Base-by-base conservation (phyloP, 1,140 invertebrate species). In the Cydia splendana region DNA sequence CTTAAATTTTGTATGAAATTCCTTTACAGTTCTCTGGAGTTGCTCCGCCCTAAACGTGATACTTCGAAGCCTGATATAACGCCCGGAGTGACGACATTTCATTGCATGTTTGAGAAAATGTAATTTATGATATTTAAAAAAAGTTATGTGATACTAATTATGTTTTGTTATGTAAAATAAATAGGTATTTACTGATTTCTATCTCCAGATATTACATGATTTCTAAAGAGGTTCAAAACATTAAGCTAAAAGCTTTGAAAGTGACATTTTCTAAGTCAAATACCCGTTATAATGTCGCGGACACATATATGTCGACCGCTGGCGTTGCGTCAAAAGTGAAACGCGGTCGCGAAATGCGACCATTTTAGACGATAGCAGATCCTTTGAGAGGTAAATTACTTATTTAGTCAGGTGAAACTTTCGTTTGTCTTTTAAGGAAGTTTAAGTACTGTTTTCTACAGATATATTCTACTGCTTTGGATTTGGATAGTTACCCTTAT, bases 361-460 rank as follows among this genome's bases (percentile, higher is more conserved):
- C 57, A 62, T 62, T 1, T 62, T 20, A 24, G 57, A 62, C 9
- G 18, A 24, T 10, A 12, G 9, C 57, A 6, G 15, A 12, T 62
- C 57, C 57, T 57, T 57, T 57, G 7, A 62, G 57, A 62, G 57
- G 7, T 0, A 62, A 24, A 34, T 34, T 34, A 62, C 57, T 62
- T 18, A 62, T 62, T 62, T 62, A 62, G 7, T 62, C 57, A 24
- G 9, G 20, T 62, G 57, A 62, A 62, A 62, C 57, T 62, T 24
- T n/a, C 7, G 9, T 62, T 62, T 62, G 53, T 57, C 53, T 18
- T 57, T 57, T 57, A 57, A 18, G 53, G 53, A 24, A 62, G 20
- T 6, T 62, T 20, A 12, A 7, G 20, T 1, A 62, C 57, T 62
- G 18, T n/a, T 18, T 57, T 48, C 12, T 48, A 13, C n/a, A 2